Evolutionary conservation across 2,888 invertebrate genomes (phyloP).

Genomic region (Smittia sp.): DNA sequence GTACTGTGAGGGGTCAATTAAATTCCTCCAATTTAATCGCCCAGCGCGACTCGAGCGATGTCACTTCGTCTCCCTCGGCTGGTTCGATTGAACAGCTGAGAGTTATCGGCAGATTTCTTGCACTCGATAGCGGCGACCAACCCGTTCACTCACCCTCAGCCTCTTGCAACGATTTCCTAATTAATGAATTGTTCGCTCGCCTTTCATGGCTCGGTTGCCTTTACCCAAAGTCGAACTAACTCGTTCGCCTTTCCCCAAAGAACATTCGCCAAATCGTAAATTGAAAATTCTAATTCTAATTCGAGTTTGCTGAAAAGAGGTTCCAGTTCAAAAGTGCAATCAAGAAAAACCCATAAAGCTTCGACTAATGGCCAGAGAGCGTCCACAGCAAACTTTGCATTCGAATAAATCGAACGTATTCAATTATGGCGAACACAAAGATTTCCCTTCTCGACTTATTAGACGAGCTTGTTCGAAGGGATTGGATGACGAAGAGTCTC

Average conservation of each 20-base stretch:
- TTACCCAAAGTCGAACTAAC: background rate
- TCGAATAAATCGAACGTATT: background rate
- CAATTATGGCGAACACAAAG: background rate
- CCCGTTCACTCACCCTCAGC: background rate
- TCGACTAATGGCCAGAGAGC: background rate
- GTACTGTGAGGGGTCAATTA: constrained; percentile 9
- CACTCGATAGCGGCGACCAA: background rate
- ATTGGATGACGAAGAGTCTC: background rate
- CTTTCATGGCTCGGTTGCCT: background rate
- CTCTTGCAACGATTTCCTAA: background rate
- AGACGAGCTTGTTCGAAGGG: background rate
- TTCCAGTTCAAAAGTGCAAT: constrained; percentile 19
- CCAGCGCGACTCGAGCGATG: background rate
- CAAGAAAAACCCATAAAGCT: constrained; percentile 8
- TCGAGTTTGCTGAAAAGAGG: background rate
- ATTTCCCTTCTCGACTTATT: background rate
- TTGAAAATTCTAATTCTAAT: background rate
- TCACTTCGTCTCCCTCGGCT: background rate
- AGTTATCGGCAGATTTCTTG: background rate
- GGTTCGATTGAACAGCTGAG: background rate
- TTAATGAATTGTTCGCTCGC: background rate
- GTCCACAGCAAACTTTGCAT: background rate
- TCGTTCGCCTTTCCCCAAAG: background rate
- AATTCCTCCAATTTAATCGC: background rate
- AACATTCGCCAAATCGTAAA: constrained; percentile 5